Evolutionary conservation across 2,888 invertebrate genomes (phyloP).

Genomic region (Phengaris alcon): DNA sequence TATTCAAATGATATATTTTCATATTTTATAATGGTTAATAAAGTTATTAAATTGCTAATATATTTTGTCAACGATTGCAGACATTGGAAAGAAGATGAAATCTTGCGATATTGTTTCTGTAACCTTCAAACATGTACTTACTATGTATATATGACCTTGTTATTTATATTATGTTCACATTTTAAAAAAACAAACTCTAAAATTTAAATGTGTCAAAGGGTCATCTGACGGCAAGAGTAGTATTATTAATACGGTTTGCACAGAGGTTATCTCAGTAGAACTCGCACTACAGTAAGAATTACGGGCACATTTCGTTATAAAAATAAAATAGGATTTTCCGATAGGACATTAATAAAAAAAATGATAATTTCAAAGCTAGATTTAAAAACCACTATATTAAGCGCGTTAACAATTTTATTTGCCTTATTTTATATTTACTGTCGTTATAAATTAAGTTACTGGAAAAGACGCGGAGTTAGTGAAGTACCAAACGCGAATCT

Average conservation of each 20-base stretch:
- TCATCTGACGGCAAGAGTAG: background rate
- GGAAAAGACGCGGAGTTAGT: constrained; percentile 37
- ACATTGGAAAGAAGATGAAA: no score
- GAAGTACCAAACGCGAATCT: constrained; percentile 36
- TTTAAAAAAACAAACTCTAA: background rate
- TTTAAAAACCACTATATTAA: background rate
- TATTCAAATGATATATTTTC: no score
- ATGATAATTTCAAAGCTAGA: background rate
- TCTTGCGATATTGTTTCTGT: no score
- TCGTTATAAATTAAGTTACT: constrained; percentile 36
- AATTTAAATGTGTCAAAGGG: background rate
- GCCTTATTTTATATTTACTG: constrained; percentile 22
- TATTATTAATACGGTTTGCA: background rate
- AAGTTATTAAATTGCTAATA: no score
- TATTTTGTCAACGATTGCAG: no score
- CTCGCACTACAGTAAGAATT: background rate
- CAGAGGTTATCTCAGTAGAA: background rate
- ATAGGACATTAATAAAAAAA: background rate
- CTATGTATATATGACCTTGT: no score
- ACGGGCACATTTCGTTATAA: background rate
- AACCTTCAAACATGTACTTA: no score
- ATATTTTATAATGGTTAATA: no score
- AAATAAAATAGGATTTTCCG: background rate
- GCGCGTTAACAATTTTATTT: background rate
- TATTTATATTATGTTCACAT: no score